Base-by-base conservation (phyloP, 2,113 vertebrate genomes). In the Xyliphius kryptos region DNA sequence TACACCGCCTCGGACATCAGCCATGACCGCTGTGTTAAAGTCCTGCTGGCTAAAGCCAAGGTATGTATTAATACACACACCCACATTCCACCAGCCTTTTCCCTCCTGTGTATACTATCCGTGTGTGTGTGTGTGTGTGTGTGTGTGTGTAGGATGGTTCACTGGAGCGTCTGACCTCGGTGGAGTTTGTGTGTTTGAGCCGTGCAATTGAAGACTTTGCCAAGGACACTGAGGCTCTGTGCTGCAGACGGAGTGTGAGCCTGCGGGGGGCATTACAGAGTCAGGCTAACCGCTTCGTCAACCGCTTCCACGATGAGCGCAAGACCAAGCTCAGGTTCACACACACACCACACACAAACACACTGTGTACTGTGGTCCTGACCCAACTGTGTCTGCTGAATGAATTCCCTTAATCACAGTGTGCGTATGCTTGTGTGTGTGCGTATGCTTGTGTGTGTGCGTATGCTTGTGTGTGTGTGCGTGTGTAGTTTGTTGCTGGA, bases 301-400 rank as follows among this genome's bases (percentile, higher is more conserved):
- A 96, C 56, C 91, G 94, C 62, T 99, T 98, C 84, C 95, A 98
- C 8, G 95, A 98, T 41, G 95, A 99, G 41, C 89, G 95, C 74
- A 97, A 97, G 81, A 97, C 87, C 14, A 99, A 99, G 67, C 90
- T 98, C 56, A 89, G 95, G 95, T 97, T 80, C 6, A n/a, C n/a
- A n/a, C n/a, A n/a, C n/a, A n/a, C n/a, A n/a, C n/a, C n/a, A n/a
- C n/a, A n/a, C n/a, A n/a, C n/a, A n/a, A n/a, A n/a, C n/a, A n/a
- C n/a, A n/a, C n/a, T n/a, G n/a, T n/a, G n/a, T n/a, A n/a, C n/a
- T n/a, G n/a, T n/a, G n/a, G n/a, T n/a, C n/a, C n/a, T n/a, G n/a
- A n/a, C n/a, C n/a, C n/a, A n/a, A n/a, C n/a, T n/a, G n/a, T n/a
- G n/a, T n/a, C n/a, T n/a, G n/a, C n/a, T n/a, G n/a, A n/a, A n/a